Evolutionary conservation across 2,113 vertebrate genomes (phyloP).

Genomic region (Dryoscopus gambensis): DNA sequence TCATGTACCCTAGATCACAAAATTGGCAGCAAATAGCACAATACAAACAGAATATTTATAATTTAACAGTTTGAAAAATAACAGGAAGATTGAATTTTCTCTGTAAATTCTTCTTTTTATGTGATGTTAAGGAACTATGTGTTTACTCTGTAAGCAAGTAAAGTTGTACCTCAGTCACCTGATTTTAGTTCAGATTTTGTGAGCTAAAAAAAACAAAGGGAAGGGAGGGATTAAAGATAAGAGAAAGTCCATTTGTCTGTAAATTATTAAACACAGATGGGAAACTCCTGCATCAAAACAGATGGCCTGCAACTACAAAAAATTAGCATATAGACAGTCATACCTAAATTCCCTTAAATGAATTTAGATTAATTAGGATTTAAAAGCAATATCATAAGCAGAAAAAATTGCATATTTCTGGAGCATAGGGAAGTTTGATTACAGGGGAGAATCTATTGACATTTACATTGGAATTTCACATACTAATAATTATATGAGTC

Average conservation of each 20-base stretch:
- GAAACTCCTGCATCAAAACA: slow-evolving; percentile 13
- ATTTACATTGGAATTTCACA: not conserved
- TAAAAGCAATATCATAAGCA: slow-evolving; percentile 10
- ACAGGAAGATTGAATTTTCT: not conserved
- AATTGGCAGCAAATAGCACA: not conserved
- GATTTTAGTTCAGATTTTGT: not conserved
- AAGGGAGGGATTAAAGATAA: not conserved
- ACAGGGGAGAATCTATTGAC: not conserved
- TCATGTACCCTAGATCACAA: not conserved
- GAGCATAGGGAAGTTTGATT: not conserved
- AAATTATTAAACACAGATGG: slow-evolving; percentile 52
- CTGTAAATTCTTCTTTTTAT: not conserved
- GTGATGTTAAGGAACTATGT: not conserved
- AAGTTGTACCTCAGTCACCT: not conserved
- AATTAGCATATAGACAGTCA: slow-evolving; percentile 27
- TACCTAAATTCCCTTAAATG: slow-evolving; percentile 49
- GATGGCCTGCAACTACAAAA: slow-evolving; percentile 41
- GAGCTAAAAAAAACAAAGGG: not conserved
- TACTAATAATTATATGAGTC: not conserved
- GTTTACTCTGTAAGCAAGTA: not conserved
- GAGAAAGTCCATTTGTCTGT: not conserved
- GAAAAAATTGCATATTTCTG: not conserved
- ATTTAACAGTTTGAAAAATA: not conserved
- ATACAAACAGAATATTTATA: not conserved
- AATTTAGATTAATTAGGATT: slow-evolving; percentile 58